Evolutionary conservation across 2,888 invertebrate genomes (phyloP), one percentile per base, ranked within the genome.

Genomic region (Drosophila sordidula): DNA sequence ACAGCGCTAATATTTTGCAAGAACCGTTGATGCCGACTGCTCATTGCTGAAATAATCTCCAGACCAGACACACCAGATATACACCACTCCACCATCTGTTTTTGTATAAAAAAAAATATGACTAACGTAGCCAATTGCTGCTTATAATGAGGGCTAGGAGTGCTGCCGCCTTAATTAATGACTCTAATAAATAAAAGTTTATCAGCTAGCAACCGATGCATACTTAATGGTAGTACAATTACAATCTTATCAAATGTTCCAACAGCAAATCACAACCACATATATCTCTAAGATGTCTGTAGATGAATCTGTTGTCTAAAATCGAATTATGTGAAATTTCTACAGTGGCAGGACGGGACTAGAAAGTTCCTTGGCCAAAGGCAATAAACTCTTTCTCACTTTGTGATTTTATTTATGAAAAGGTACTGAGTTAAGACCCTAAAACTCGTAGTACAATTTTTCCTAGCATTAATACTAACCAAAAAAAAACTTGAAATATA

Each of bases 181-280:
- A 70, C 78, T 75, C 70, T 87, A 89, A 89, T 89, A 89, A 89
- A 86, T 87, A 87, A 82, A 78, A 87, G 87, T 86, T 84, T 89
- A 90, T 89, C 90, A 89, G 82, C 71, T 51, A 72, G 78, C 79
- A 82, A 84, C 78, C 77, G 73, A 80, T 72, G 78, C 88, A 83
- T 84, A 86, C 77, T 77, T 84, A 79, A 80, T 84, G 73, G 86
- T 75, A 71, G 78, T 78, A 77, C 86, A 88, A 88, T 88, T 88
- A 88, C 72, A 18, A 18, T 18, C 68, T 61, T 69, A 56, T 54
- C 64, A 58, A 61, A 68, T 78, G 62, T 29, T 12, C 4, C 39
- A 47, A 14, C 56, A 52, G 8, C 45, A 38, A 57, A 58, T 44
- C 41, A 45, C 36, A 55, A 26, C 34, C 44, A 61, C 77, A 56